phyloP scores from a whole-genome alignment of 1,140 invertebrate genomes.

The Uloborus diversus region DNA sequence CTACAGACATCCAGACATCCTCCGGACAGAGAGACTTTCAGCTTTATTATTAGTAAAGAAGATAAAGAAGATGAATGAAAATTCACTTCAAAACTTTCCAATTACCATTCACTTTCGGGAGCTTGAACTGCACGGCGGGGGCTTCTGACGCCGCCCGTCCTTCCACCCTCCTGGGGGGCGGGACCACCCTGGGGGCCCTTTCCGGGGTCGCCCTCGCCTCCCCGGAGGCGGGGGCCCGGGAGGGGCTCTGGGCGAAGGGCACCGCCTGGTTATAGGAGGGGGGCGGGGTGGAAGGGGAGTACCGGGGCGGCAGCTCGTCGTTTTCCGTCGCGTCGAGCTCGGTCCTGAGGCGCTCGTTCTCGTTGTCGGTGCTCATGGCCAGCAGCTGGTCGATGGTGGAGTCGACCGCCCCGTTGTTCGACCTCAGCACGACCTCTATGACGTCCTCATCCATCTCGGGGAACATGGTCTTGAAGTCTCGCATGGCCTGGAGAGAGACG shows the following conservation, averaged over 20 bases:
- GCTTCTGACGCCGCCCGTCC: no score
- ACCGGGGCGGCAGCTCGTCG: conserved; percentile 58
- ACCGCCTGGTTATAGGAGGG: conserved; percentile 63
- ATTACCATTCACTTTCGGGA: no score
- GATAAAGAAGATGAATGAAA: no score
- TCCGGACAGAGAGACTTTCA: no score
- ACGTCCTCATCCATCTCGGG: conserved; percentile 90
- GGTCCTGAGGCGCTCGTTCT: conserved; percentile 73
- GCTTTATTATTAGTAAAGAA: no score
- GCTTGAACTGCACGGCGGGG: no score
- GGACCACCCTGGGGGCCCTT: no score
- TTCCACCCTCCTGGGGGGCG: no score
- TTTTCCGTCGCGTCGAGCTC: conserved; percentile 59
- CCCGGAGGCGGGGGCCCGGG: conserved; percentile 17
- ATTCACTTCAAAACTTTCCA: no score
- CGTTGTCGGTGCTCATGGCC: conserved; percentile 87
- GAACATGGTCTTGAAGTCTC: conserved; percentile 92
- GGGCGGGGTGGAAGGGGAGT: conserved; percentile 61
- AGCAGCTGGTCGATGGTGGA: conserved; percentile 90
- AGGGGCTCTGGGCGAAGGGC: conserved; percentile 57
- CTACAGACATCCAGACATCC: no score
- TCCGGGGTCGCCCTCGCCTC: neutral
- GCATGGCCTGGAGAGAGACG: no score
- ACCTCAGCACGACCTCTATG: conserved; percentile 73
- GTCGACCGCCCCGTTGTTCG: conserved; percentile 79